Conservation (phyloP, 2,113 vertebrate genomes). For the Charadrius vociferus region DNA sequence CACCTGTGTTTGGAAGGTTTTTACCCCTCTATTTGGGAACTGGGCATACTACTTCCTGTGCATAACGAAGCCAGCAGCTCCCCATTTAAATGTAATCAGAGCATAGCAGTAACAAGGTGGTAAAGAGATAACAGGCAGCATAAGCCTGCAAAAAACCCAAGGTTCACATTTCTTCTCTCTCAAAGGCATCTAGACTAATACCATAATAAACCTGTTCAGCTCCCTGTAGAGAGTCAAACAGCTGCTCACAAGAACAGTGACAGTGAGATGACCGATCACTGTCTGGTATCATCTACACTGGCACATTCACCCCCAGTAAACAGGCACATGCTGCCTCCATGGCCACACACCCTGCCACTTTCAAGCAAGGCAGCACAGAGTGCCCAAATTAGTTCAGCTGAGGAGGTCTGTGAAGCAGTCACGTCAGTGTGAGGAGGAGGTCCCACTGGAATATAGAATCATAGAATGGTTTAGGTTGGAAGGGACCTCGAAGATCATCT, state of each 20-base stretch:
- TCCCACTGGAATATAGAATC: not conserved
- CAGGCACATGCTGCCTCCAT: rapidly evolving
- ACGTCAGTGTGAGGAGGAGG: not conserved
- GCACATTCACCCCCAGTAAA: not conserved
- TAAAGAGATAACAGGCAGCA: not conserved
- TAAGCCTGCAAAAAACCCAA: not conserved
- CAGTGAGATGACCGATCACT: not conserved
- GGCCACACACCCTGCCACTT: not conserved
- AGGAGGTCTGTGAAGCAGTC: not conserved
- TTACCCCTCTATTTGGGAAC: not conserved
- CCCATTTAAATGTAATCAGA: not conserved
- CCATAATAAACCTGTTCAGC: not conserved
- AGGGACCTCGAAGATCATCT: no score
- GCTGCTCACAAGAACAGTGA: not conserved
- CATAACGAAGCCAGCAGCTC: not conserved
- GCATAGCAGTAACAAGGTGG: not conserved
- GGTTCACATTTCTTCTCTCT: not conserved
- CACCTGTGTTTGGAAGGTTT: not conserved
- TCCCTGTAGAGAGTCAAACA: not conserved
- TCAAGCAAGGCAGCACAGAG: not conserved
- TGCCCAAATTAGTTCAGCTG: not conserved
- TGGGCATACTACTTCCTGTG: not conserved
- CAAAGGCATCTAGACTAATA: not conserved
- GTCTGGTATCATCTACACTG: not conserved
- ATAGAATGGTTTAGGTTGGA: no score